Conservation (phyloP, 1,140 invertebrate species). For the Orius insidiosus region DNA sequence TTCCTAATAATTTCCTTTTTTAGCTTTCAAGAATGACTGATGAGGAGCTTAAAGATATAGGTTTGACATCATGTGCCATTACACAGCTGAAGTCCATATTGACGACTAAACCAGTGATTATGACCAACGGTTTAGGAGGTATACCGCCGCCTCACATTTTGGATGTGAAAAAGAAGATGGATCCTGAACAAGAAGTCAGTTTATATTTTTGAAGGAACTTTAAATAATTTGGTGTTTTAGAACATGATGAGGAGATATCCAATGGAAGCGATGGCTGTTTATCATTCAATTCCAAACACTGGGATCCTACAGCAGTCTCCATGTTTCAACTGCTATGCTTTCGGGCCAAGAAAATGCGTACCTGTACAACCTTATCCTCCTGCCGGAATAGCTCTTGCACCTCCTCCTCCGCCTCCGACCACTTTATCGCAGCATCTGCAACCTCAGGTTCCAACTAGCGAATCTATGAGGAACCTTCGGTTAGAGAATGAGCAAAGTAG, state of each 20-base stretch:
- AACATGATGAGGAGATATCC: slow-evolving; percentile 7
- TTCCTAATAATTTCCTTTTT: not conserved
- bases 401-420: slow-evolving; percentile 2
- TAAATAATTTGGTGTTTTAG: not conserved
- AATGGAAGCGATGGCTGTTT: slow-evolving; percentile 5
- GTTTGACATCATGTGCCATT: slow-evolving; percentile 31
- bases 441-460: not conserved
- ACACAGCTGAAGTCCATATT: slow-evolving; percentile 37
- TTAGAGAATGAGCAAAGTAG: slow-evolving; percentile 11
- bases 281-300: not conserved
- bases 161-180: slow-evolving; percentile 9
- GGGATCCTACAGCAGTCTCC: no score
- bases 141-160: slow-evolving; percentile 7
- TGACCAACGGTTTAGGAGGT: slow-evolving; percentile 25
- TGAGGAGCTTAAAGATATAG: slow-evolving; percentile 32
- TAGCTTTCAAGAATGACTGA: slow-evolving; percentile 37
- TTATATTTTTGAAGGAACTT: not conserved
- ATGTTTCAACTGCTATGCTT: no score
- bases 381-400: not conserved
- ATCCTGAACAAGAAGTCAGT: slow-evolving; percentile 9
- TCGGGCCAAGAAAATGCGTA: no score
- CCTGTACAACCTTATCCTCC: no score
- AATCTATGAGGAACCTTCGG: not conserved
- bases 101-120: slow-evolving; percentile 28
- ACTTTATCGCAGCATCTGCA: slow-evolving; percentile 4